Conservation (phyloP, 1,140 invertebrate genomes). For the Drepana arcuata region DNA sequence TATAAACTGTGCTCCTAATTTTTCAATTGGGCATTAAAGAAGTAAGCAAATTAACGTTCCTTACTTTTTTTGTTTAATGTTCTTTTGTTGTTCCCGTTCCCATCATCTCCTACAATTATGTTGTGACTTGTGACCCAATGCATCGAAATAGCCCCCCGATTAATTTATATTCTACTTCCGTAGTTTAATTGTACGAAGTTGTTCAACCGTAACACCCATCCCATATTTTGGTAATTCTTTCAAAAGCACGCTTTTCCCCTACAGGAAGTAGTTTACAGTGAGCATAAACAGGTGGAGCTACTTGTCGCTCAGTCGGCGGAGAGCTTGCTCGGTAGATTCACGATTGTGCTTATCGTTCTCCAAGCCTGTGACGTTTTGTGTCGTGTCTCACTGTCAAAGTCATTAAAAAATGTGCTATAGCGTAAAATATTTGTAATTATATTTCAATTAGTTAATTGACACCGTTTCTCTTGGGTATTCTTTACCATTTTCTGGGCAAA, state of each 20-base stretch:
- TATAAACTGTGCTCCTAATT: no score
- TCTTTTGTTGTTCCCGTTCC: no score
- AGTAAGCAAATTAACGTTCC: no score
- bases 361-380: conserved; percentile 41
- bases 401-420: conserved; percentile 35
- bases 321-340: no score
- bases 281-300: conserved; percentile 64
- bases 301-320: conserved; percentile 27
- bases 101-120: no score
- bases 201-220: conserved; percentile 54
- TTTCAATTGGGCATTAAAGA: no score
- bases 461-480: conserved; percentile 15
- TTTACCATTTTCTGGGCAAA: no score
- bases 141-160: conserved; percentile 19
- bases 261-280: conserved; percentile 51
- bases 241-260: conserved; percentile 36
- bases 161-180: conserved; percentile 32
- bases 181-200: conserved; percentile 37
- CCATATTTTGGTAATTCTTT: conserved; percentile 49
- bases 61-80: neutral
- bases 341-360: conserved; percentile 20
- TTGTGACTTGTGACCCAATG: conserved; percentile 7
- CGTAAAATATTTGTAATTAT: conserved; percentile 28
- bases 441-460: conserved; percentile 20
- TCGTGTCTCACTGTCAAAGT: conserved; percentile 44